phyloP scores from a whole-genome alignment of 1,140 invertebrate genomes.

The Galleria mellonella region DNA sequence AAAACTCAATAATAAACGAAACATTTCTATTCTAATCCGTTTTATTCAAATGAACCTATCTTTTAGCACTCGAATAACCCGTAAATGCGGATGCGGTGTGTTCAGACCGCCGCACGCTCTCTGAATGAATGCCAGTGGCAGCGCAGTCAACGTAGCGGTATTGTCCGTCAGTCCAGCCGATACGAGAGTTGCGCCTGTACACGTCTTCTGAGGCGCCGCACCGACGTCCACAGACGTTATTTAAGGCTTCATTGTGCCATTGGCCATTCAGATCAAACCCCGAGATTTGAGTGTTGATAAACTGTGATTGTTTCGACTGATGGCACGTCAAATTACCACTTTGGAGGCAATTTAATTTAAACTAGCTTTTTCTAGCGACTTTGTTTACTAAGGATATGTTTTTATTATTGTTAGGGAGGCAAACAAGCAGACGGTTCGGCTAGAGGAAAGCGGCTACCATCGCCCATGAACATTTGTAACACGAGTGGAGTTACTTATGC shows the following conservation, averaged over 20 bases:
- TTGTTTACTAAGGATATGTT: too few species aligned
- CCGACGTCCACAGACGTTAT: slow-evolving; percentile 53
- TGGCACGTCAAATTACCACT: slow-evolving; percentile 47
- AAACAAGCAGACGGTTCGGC: too few species aligned
- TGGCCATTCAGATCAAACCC: slow-evolving; percentile 38
- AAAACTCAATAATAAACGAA: not conserved
- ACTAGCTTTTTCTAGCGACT: slow-evolving; percentile 29
- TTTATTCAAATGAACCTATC: slow-evolving; percentile 20
- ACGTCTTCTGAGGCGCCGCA: slow-evolving; percentile 53
- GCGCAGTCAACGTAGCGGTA: slow-evolving; percentile 38
- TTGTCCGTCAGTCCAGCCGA: slow-evolving; percentile 54
- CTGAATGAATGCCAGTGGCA: slow-evolving; percentile 31
- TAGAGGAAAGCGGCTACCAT: too few species aligned
- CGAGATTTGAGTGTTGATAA: slow-evolving; percentile 55
- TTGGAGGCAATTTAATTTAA: slow-evolving; percentile 26
- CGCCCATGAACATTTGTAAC: too few species aligned
- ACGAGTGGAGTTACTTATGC: too few species aligned
- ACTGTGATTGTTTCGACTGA: slow-evolving; percentile 41
- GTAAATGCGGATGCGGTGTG: slow-evolving; percentile 34
- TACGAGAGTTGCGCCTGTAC: slow-evolving; percentile 19
- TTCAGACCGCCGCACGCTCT: slow-evolving; percentile 5
- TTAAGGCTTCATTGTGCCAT: slow-evolving; percentile 66
- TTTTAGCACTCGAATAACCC: slow-evolving; percentile 42
- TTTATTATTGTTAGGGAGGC: too few species aligned
- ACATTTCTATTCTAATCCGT: slow-evolving; percentile 26